A percentile compares a stretch with the other conserved stretches of the same genome.
These are phyloP conservation scores for Chloropsis cyanopogon DNA, from an alignment of 2,113 vertebrate genomes.

Conservation along the genomic window DNA sequence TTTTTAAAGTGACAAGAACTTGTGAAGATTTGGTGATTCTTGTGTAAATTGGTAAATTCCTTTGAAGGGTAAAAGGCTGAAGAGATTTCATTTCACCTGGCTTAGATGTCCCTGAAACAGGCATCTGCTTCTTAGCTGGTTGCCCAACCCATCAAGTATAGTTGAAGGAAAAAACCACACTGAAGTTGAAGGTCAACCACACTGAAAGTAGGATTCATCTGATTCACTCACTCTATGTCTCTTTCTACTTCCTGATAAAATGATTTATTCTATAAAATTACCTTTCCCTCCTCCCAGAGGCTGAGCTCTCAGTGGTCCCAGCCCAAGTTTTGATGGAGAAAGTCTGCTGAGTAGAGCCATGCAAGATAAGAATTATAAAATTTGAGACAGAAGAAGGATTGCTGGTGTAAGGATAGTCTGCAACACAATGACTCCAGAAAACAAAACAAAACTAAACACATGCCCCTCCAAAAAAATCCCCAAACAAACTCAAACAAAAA, in stretches of 20 bases:
- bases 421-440: not conserved
- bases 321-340: not conserved
- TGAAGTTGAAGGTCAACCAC: too few species aligned
- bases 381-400: not conserved
- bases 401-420: not conserved
- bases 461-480: rapidly evolving
- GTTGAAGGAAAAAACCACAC: not conserved
- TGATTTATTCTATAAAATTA: not conserved
- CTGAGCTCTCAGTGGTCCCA: not conserved
- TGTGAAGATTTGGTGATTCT: not conserved
- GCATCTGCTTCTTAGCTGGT: not conserved
- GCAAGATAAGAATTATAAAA: not conserved
- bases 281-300: not conserved
- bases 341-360: not conserved
- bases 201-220: not conserved
- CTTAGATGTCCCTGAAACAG: not conserved
- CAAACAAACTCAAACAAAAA: not conserved
- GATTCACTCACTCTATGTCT: not conserved
- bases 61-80: not conserved
- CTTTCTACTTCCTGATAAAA: not conserved
- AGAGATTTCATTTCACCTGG: not conserved
- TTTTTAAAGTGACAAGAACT: not conserved
- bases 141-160: not conserved
- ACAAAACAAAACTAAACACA: not conserved
- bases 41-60: not conserved